Base-by-base conservation (phyloP, 1,140 invertebrate species). In the Caenorhabditis brenneri region DNA sequence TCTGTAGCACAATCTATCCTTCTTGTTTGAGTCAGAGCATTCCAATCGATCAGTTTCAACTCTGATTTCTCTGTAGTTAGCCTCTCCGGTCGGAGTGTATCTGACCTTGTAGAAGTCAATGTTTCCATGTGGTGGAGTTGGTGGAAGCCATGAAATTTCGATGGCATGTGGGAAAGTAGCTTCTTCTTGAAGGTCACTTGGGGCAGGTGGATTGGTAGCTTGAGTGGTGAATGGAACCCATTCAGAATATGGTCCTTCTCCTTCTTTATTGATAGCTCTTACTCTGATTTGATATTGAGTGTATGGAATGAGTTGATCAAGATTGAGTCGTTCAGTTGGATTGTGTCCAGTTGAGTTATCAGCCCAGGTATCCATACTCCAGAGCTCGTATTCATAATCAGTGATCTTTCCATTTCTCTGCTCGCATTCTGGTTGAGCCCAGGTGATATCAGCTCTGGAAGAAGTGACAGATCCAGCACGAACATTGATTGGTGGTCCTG, bases 371-470 rank as follows among this genome's bases (percentile, higher is more conserved):
- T 86, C 84, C 49, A 84, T n/a, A 51, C 84, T 82, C 81, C 88
- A 87, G 29, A 90, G 49, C 79, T 91, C 90, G 81, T 91, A 90
- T n/a, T 86, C 87, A 74, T 90, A 90, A 36, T 87, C 88, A 24
- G 82, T 86, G 81, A 90, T 90, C 84, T 90, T 91, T 46, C 89
- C 89, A 82, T 90, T 90, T 39, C 83, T 39, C 46, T 90, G 83
- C 51, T 90, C 89, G 78, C 89, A 90, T 53, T 91, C 89, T 69
- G 89, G 90, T 82, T 90, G 89, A 80, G 87, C 88, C 89, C 89
- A 90, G 10, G 86, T 81, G 24, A 90, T 74, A 82, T 91, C 90
- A 42, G 89, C 89, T 79, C 90, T 79, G 15, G 84, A 88, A 9
- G 89, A 85, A n/a, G 89, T 91, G 6, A 90, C 80, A 16, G 90